A percentile compares a stretch with the other conserved stretches of the same genome.
These are phyloP conservation scores for Ursus arctos DNA, from an alignment of 2,113 vertebrate genomes.

Conservation along the genomic window DNA sequence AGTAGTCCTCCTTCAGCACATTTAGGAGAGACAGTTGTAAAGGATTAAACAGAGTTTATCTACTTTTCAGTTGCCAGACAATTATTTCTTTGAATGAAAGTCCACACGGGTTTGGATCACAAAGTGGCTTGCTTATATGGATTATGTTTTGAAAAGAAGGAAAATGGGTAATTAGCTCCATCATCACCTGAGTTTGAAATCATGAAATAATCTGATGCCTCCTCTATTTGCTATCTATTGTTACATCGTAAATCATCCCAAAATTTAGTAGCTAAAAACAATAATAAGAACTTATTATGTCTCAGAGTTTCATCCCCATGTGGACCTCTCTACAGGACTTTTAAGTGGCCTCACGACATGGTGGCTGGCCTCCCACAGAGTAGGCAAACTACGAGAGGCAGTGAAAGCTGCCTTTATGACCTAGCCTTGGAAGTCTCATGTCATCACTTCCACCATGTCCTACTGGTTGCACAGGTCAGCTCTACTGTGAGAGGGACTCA, in stretches of 20 bases:
- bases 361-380: not conserved
- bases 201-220: not conserved
- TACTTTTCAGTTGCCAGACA: not conserved
- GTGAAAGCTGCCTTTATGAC: not conserved
- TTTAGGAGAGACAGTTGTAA: not conserved
- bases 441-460: not conserved
- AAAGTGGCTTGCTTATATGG: not conserved
- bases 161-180: not conserved
- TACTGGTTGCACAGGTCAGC: not conserved
- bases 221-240: not conserved
- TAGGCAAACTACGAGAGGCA: too few species aligned
- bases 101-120: not conserved
- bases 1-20: not conserved
- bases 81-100: not conserved
- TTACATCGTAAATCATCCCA: not conserved
- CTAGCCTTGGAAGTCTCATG: not conserved
- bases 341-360: not conserved
- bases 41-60: not conserved
- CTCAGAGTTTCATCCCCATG: not conserved
- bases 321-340: not conserved
- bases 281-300: not conserved
- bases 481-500: not conserved
- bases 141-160: not conserved
- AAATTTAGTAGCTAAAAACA: not conserved
- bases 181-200: not conserved